Conservation (phyloP, 1,140 invertebrate genomes). For the Bombus balteatus region DNA sequence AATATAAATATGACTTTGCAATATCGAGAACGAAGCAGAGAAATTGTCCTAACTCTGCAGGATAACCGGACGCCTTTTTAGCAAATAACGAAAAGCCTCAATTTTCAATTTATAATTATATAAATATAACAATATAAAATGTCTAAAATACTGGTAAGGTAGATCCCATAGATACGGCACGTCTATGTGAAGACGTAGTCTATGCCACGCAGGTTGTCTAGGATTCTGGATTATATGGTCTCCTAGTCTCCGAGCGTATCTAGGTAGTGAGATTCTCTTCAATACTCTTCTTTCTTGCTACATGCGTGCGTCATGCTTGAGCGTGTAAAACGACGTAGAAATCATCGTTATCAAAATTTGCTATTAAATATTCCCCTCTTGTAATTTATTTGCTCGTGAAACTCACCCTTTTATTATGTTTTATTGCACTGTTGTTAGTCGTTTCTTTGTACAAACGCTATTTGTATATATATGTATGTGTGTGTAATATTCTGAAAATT, state of each 20-base stretch:
- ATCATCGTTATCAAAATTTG: background rate
- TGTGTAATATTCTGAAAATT: background rate
- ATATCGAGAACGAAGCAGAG: too few relatives aligned
- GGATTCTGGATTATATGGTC: slow-evolving; percentile 39
- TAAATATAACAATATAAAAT: background rate
- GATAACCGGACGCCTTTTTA: too few relatives aligned
- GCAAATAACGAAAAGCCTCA: too few relatives aligned
- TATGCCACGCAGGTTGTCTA: background rate
- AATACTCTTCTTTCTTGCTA: background rate
- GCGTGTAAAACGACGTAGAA: background rate
- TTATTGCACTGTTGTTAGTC: background rate
- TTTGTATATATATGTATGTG: too few relatives aligned
- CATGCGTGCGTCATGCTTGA: background rate
- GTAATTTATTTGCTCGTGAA: background rate
- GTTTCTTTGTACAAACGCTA: background rate
- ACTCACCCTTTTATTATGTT: background rate
- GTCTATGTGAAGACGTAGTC: background rate
- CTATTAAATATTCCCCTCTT: background rate
- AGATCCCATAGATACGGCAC: background rate
- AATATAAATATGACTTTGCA: too few relatives aligned
- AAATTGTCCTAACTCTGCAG: too few relatives aligned
- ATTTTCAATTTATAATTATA: background rate
- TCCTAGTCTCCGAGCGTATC: slow-evolving; percentile 44
- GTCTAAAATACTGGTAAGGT: background rate
- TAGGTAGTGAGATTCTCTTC: slow-evolving; percentile 34